Evolutionary conservation across 2,888 invertebrate genomes (phyloP).

Genomic region (Hirudinaria manillensis): DNA sequence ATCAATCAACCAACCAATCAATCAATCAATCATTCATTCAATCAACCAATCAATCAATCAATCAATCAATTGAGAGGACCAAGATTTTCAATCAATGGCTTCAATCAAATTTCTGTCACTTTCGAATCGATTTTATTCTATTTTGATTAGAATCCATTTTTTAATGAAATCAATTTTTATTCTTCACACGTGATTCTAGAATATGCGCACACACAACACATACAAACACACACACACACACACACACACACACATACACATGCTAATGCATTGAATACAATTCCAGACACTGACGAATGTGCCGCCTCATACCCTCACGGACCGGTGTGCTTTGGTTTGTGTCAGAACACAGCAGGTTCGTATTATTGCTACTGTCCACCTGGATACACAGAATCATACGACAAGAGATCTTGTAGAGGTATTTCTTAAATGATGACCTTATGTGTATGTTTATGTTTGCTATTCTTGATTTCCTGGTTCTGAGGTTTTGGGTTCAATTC

Average conservation of each 20-base stretch:
- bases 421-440: not conserved
- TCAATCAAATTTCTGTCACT: too few species aligned
- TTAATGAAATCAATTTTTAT: too few species aligned
- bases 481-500: too few species aligned
- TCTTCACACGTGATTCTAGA: too few species aligned
- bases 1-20: too few species aligned
- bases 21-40: too few species aligned
- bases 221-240: not conserved
- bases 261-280: not conserved
- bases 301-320: conserved; percentile 63
- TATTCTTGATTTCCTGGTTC: not conserved
- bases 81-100: too few species aligned
- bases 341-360: conserved; percentile 81
- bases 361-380: conserved; percentile 49
- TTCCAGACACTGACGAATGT: conserved; percentile 78
- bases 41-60: too few species aligned
- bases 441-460: not conserved
- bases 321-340: conserved; percentile 66
- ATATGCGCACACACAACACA: not conserved
- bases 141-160: too few species aligned
- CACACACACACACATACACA: conserved; percentile 14
- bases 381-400: conserved; percentile 52
- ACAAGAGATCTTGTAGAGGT: conserved; percentile 79
- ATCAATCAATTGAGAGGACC: too few species aligned
- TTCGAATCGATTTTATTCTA: too few species aligned